Evolutionary conservation across 2,888 invertebrate genomes (phyloP).

Genomic region (Melanostoma scalare): DNA sequence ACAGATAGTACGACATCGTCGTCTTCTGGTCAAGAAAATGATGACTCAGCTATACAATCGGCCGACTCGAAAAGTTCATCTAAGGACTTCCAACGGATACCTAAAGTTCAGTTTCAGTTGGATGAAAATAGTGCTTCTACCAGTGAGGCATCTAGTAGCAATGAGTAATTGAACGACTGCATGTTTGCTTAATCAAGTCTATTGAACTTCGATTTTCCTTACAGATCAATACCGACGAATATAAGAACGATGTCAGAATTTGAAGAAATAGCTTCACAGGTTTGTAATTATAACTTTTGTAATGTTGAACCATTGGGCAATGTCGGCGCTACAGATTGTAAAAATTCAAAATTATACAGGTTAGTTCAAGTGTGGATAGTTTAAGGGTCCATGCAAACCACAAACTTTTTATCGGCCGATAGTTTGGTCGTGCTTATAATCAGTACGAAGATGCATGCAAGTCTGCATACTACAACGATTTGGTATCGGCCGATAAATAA

Average conservation of each 20-base stretch:
- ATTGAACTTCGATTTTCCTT: constrained; percentile 32
- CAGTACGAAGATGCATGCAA: too few relatives aligned
- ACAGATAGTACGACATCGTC: constrained; percentile 78
- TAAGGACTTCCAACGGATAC: constrained; percentile 71
- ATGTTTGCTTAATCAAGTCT: background rate
- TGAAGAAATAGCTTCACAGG: constrained; percentile 72
- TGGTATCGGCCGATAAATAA: too few relatives aligned
- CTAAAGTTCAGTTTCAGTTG: constrained; percentile 81
- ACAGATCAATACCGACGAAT: constrained; percentile 80
- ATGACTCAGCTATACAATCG: constrained; percentile 80
- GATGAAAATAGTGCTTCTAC: constrained; percentile 79
- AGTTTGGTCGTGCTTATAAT: too few relatives aligned
- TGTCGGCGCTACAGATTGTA: constrained; percentile 82
- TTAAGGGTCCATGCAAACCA: too few relatives aligned
- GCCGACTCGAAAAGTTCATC: constrained; percentile 76
- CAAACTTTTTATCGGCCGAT: too few relatives aligned
- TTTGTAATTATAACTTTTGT: constrained; percentile 82
- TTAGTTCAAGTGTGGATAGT: constrained; percentile 69
- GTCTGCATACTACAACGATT: too few relatives aligned
- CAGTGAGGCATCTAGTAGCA: constrained; percentile 81
- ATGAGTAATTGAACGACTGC: constrained; percentile 77
- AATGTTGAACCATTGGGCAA: constrained; percentile 83
- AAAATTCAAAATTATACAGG: constrained; percentile 83
- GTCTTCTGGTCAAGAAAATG: constrained; percentile 80
- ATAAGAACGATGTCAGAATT: constrained; percentile 77